These are phyloP conservation scores for Girardinus metallicus DNA, from an alignment of 2,797 vertebrate species.

Conservation along the genomic window DNA sequence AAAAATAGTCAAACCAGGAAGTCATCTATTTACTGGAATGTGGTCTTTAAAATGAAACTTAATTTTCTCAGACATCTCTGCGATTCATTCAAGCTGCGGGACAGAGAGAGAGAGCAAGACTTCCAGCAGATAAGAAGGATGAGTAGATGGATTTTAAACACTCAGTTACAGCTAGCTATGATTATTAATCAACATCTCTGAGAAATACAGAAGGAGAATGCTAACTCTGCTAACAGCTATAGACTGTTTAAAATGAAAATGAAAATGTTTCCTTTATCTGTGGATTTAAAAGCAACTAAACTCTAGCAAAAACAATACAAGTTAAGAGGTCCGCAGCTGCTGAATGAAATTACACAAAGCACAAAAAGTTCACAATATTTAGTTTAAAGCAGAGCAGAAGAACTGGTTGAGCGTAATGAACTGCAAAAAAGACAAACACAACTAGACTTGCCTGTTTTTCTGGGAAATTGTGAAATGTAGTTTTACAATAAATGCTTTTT, in stretches of 20 bases:
- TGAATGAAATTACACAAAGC: conserved; percentile 22
- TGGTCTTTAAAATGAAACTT: not conserved
- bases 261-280: not conserved
- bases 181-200: not conserved
- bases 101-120: not conserved
- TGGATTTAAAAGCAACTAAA: too few relatives aligned
- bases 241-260: not conserved
- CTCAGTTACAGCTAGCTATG: too few relatives aligned
- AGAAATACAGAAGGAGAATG: not conserved
- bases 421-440: not conserved
- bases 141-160: not conserved
- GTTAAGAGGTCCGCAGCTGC: not conserved
- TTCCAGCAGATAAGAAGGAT: not conserved
- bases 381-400: not conserved
- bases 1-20: not conserved
- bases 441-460: not conserved
- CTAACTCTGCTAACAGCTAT: not conserved
- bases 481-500: not conserved
- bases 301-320: conserved; percentile 6
- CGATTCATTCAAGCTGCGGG: not conserved
- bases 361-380: conserved; percentile 35
- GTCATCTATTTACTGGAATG: not conserved
- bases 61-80: not conserved
- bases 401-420: not conserved
- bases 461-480: not conserved